These are phyloP conservation scores for Agrochola circellaris DNA, from an alignment of 2,888 invertebrate genomes.

Conservation along the genomic window DNA sequence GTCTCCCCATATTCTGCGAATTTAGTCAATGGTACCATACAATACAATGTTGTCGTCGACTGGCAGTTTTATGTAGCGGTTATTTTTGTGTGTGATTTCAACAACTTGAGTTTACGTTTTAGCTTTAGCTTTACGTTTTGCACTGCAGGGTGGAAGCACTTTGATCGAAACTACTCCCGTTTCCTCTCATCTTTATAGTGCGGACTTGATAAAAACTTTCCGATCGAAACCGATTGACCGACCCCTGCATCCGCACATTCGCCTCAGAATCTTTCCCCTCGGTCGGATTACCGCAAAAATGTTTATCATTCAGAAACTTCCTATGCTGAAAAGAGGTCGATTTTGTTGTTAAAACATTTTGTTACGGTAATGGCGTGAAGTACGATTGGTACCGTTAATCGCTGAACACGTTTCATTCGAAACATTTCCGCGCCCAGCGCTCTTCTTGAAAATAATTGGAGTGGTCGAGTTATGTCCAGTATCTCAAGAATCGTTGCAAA, in stretches of 20 bases:
- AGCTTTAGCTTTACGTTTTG: conserved; percentile 27
- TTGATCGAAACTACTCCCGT: conserved; percentile 39
- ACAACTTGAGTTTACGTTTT: background rate
- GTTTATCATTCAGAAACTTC: conserved; percentile 44
- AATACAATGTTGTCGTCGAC: conserved; percentile 9
- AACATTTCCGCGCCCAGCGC: conserved; percentile 70
- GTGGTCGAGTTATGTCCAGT: conserved; percentile 74
- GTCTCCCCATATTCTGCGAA: conserved; percentile 23
- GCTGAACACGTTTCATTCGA: conserved; percentile 71
- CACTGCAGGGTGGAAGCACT: conserved; percentile 31
- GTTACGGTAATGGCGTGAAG: conserved; percentile 26
- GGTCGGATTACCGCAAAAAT: conserved; percentile 48
- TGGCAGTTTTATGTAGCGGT: conserved; percentile 14
- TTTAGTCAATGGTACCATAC: conserved; percentile 16
- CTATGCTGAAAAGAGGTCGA: conserved; percentile 36
- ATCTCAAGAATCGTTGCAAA: conserved; percentile 74
- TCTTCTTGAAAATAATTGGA: conserved; percentile 83
- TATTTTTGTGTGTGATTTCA: conserved; percentile 34
- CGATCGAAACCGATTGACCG: conserved; percentile 61
- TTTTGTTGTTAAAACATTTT: conserved; percentile 36
- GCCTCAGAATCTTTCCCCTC: conserved; percentile 44
- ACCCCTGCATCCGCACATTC: conserved; percentile 52
- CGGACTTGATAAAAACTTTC: conserved; percentile 58
- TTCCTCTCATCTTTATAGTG: conserved; percentile 57
- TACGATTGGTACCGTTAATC: conserved; percentile 66